These are phyloP conservation scores for Pachyrhynchus sulphureomaculatus DNA, from an alignment of 1,140 invertebrate species.

Conservation along the genomic window DNA sequence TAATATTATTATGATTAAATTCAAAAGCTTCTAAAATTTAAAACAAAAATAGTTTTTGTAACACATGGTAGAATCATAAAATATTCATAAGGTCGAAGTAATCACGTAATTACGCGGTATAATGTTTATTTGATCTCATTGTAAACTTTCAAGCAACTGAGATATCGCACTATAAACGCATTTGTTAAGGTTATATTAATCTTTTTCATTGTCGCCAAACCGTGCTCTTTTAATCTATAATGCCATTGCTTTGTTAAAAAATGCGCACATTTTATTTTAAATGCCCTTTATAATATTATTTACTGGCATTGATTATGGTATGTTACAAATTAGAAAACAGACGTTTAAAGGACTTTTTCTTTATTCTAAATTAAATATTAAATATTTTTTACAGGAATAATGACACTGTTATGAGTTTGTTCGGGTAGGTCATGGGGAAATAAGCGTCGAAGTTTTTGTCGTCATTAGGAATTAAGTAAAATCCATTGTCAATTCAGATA, in stretches of 20 bases:
- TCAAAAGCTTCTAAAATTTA: too few relatives aligned
- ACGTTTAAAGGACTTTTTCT: not conserved
- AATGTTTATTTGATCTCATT: slow-evolving; percentile 1
- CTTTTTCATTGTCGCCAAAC: not conserved
- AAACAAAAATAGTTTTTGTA: not conserved
- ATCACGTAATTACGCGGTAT: not conserved
- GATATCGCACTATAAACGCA: not conserved
- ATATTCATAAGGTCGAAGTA: not conserved
- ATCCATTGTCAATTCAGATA: too few relatives aligned
- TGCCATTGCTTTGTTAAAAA: not conserved
- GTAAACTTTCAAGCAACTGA: not conserved
- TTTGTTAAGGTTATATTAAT: not conserved
- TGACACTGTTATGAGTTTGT: too few relatives aligned
- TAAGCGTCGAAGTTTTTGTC: too few relatives aligned
- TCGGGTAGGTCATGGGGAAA: too few relatives aligned
- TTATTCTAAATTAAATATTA: not conserved
- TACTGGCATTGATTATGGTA: not conserved
- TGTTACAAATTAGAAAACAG: not conserved
- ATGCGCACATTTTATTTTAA: not conserved
- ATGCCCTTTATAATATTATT: not conserved
- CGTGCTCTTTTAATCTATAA: not conserved
- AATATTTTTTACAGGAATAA: too few relatives aligned
- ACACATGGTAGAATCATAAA: not conserved
- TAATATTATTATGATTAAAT: too few relatives aligned
- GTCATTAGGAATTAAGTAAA: too few relatives aligned